Conservation (phyloP, 2,797 vertebrate genomes). For the Diplodus sargus region DNA sequence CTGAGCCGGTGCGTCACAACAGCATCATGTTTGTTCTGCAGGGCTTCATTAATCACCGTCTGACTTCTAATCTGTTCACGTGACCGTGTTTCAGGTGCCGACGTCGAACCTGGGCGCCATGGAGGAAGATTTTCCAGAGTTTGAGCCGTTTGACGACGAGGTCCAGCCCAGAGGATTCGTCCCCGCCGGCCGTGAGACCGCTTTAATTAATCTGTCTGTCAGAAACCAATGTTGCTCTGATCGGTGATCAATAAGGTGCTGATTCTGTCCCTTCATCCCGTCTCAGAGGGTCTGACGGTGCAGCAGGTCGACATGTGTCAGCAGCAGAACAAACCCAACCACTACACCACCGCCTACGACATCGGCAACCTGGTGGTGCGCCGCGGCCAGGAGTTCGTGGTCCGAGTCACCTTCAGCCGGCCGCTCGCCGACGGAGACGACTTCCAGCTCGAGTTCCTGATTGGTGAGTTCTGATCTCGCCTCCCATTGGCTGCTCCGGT, state of each 20-base stretch:
- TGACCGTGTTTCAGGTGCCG: constrained; percentile 24
- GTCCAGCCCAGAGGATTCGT: constrained; percentile 73
- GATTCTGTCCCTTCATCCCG: not conserved
- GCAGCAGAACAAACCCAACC: constrained; percentile 80
- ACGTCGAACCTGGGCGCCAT: constrained; percentile 62
- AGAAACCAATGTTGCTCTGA: not conserved
- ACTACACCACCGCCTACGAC: constrained; percentile 84
- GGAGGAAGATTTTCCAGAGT: constrained; percentile 73
- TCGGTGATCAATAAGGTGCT: too few species aligned
- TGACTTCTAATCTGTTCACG: not conserved
- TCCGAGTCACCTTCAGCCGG: constrained; percentile 86
- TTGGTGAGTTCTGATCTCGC: constrained; percentile 82
- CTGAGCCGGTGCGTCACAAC: not conserved
- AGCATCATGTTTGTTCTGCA: too few species aligned
- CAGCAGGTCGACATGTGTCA: constrained; percentile 80
- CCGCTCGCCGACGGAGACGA: constrained; percentile 74
- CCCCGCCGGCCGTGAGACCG: not conserved
- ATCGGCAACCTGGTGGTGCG: constrained; percentile 86
- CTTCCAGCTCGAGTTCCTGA: constrained; percentile 90
- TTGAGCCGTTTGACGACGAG: constrained; percentile 73
- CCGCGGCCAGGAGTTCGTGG: constrained; percentile 84
- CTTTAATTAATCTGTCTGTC: rapidly evolving
- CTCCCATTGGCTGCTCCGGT: not conserved
- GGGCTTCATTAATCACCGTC: too few species aligned
- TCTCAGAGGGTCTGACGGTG: constrained; percentile 79